Percentiles rank a stretch among this genome's conserved stretches.
Evolutionary conservation across 2,113 vertebrate species (phyloP).

Genomic region (Carassius carassius): DNA sequence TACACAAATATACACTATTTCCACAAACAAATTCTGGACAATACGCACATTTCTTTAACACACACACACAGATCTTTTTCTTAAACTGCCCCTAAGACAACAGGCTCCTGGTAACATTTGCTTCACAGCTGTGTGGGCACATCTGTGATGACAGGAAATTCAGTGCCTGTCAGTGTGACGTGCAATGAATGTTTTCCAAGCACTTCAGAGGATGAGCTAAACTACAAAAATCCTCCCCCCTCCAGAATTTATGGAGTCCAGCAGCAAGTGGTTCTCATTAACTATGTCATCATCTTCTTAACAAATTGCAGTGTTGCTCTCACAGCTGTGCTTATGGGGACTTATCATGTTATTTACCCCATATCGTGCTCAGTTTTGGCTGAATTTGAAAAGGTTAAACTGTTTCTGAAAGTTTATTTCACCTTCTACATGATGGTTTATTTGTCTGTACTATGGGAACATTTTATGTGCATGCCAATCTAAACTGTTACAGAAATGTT

Average conservation of each 20-base stretch:
- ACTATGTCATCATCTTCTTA: conserved; percentile 86
- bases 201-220: conserved; percentile 85
- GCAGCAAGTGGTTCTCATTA: conserved; percentile 90
- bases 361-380: conserved; percentile 38
- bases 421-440: background rate
- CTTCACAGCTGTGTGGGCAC: conserved; percentile 83
- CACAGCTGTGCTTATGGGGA: conserved; percentile 72
- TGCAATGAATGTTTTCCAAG: conserved; percentile 84
- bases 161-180: conserved; percentile 77
- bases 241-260: conserved; percentile 79
- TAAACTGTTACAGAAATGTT: background rate
- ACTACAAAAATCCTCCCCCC: conserved; percentile 47
- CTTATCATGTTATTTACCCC: conserved; percentile 52
- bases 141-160: conserved; percentile 87
- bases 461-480: background rate
- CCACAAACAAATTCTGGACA: background rate
- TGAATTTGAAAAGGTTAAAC: conserved; percentile 16
- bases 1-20: conserved; percentile 4
- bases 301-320: conserved; percentile 83
- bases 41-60: conserved; percentile 5
- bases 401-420: background rate
- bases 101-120: conserved; percentile 74
- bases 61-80: conserved; percentile 10
- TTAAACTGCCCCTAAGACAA: conserved; percentile 43
- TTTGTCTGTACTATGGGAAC: background rate